Evolutionary conservation across 2,888 invertebrate genomes (phyloP).

Genomic region (Agriotes lineatus): DNA sequence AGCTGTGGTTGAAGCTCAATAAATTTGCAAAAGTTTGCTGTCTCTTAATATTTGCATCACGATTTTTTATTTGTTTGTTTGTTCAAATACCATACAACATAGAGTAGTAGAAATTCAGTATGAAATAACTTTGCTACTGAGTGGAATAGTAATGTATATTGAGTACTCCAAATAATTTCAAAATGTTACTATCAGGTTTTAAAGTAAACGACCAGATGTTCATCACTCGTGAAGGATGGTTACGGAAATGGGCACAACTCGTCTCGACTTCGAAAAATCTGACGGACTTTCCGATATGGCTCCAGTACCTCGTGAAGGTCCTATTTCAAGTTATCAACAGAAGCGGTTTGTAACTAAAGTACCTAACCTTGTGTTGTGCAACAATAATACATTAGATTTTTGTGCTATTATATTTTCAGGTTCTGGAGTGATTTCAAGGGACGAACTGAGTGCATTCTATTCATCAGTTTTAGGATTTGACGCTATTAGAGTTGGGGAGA

Average conservation of each 20-base stretch:
- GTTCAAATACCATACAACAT: too few species aligned
- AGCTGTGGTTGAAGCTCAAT: too few species aligned
- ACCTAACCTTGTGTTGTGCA: not conserved
- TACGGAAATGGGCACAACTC: slow-evolving; percentile 76
- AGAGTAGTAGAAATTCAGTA: too few species aligned
- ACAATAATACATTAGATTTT: slow-evolving; percentile 31
- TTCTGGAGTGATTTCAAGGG: slow-evolving; percentile 75
- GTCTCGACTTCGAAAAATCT: slow-evolving; percentile 69
- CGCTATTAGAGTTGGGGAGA: slow-evolving; percentile 73
- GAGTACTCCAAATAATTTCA: too few species aligned
- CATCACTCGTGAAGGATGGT: slow-evolving; percentile 77
- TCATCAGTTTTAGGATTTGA: slow-evolving; percentile 78
- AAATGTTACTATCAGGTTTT: slow-evolving; percentile 56
- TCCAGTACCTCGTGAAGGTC: slow-evolving; percentile 80
- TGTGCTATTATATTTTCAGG: slow-evolving; percentile 65
- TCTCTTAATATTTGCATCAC: too few species aligned
- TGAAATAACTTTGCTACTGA: too few species aligned
- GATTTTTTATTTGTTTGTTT: too few species aligned
- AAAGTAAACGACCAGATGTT: slow-evolving; percentile 65
- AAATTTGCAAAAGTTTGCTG: too few species aligned
- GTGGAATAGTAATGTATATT: too few species aligned
- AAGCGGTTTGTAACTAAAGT: slow-evolving; percentile 68
- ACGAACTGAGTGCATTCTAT: slow-evolving; percentile 78
- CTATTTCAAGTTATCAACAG: slow-evolving; percentile 79
- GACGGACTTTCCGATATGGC: slow-evolving; percentile 78